A percentile compares a stretch with the other conserved stretches of the same genome.
Evolutionary conservation across 2,888 invertebrate species (phyloP).

Genomic region (Mimachlamys varia): DNA sequence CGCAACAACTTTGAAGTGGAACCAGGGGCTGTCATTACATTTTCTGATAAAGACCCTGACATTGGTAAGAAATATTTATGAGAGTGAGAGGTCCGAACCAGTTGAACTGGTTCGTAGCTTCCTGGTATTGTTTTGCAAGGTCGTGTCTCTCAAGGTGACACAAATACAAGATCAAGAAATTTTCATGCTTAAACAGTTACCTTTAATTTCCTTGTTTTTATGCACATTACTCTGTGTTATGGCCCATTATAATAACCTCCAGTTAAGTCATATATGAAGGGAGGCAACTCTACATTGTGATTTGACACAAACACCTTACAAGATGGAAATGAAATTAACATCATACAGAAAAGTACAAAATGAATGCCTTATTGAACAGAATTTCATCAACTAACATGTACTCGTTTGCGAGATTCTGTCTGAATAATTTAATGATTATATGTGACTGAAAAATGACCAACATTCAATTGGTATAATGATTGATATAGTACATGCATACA

Average conservation of each 20-base stretch:
- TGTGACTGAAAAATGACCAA: background rate
- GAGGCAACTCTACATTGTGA: background rate
- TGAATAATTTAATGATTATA: background rate
- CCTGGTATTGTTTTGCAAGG: too few relatives aligned
- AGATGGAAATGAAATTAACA: background rate
- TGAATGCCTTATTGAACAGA: background rate
- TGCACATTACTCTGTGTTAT: background rate
- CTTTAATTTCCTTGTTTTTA: conserved; percentile 1
- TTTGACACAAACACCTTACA: background rate
- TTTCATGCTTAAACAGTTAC: background rate
- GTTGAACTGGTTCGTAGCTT: too few relatives aligned
- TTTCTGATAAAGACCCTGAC: too few relatives aligned
- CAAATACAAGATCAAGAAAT: background rate
- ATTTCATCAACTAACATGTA: background rate
- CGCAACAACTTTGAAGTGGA: too few relatives aligned
- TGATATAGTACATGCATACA: too few relatives aligned
- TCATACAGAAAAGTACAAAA: background rate
- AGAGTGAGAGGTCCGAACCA: too few relatives aligned
- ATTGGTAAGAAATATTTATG: too few relatives aligned
- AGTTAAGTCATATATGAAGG: background rate
- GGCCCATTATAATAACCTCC: background rate
- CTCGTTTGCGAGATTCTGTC: background rate
- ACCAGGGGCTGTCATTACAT: too few relatives aligned
- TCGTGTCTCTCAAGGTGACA: too few relatives aligned
- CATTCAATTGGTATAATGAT: too few relatives aligned